Base-by-base conservation (phyloP, 2,113 vertebrate genomes). In the Tyto alba region DNA sequence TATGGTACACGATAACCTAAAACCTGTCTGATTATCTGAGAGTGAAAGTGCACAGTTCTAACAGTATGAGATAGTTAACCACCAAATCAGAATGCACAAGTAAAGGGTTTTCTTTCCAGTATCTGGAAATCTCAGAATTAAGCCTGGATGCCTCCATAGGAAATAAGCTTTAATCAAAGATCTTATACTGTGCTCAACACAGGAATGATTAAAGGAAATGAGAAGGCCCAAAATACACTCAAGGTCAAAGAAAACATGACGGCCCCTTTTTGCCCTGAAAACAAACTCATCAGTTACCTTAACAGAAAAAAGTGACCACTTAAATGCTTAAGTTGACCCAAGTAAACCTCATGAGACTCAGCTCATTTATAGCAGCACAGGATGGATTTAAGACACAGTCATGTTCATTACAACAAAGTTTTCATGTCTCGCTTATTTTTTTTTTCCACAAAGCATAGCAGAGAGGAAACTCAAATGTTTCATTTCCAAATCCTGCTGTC, bases 1-100 rank as follows among this genome's bases (percentile, higher is more conserved):
- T 2, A 25, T 2, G 48, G 14, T 1, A 34, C 52, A 14, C 0
- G 0, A 20, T 41, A 79, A 45, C 43, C 38, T 30, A 34, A 71
- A 80, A 4, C 18, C 19, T 7, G n/a, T 14, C 56, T 56, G 18
- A 7, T 45, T 38, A 38, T 27, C 47, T 43, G 7, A 10, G 18
- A 25, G 26, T 20, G 48, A 38, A 55, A 74, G 75, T 10, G 34
- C 34, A n/a, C 45, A n/a, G 1, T 32, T 85, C 30, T 43, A n/a
- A 38, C 32, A 40, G 56, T 2, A 19, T 14, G n/a, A 23, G 53
- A 26, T 25, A 90, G 68, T 41, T 72, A 88, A 82, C 10, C 30
- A 41, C 6, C 23, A 25, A 25, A 45, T 57, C 50, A 62, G 15
- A 86, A 55, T 17, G 63, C 0, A 0, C 16, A 69, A 38, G 13